phyloP scores from a whole-genome alignment of 2,888 invertebrate genomes.

The Andrena fulva region DNA sequence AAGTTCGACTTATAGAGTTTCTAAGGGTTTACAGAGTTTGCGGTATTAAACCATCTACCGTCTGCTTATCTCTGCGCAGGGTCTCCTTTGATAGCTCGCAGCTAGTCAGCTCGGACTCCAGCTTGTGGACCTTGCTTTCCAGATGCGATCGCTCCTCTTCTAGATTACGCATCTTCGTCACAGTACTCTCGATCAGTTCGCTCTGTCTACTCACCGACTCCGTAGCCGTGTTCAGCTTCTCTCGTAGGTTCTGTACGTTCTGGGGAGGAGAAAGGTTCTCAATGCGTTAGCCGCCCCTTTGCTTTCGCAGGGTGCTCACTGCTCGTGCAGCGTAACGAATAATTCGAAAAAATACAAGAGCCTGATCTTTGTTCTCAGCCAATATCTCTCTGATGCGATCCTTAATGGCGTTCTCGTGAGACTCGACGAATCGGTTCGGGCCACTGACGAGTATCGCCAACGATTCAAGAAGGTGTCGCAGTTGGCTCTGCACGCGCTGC shows the following conservation, averaged over 20 bases:
- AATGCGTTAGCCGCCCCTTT: neutral
- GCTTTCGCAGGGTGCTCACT: no score
- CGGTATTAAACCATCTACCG: slow-evolving; percentile 85
- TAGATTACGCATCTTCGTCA: slow-evolving; percentile 86
- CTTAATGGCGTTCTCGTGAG: slow-evolving; percentile 91
- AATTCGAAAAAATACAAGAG: slow-evolving; percentile 86
- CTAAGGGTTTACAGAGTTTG: neutral
- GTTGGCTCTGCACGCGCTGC: slow-evolving; percentile 89
- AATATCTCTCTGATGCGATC: slow-evolving; percentile 92
- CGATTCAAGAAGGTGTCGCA: slow-evolving; percentile 90
- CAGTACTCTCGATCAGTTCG: slow-evolving; percentile 81
- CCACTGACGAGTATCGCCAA: slow-evolving; percentile 90
- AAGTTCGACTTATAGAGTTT: neutral
- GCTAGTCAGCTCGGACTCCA: slow-evolving; percentile 92
- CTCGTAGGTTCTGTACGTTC: slow-evolving; percentile 92
- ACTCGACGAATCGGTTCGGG: slow-evolving; percentile 91
- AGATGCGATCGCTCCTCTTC: slow-evolving; percentile 91
- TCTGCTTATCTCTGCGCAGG: slow-evolving; percentile 91
- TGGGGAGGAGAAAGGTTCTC: slow-evolving; percentile 77
- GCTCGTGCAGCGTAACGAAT: neutral
- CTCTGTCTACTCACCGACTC: slow-evolving; percentile 90
- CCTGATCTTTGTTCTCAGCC: slow-evolving; percentile 91
- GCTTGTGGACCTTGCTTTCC: slow-evolving; percentile 91
- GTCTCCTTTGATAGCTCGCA: slow-evolving; percentile 90
- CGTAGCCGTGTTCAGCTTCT: slow-evolving; percentile 90